Evolutionary conservation across 2,113 vertebrate genomes (phyloP).

Genomic region (Nestor notabilis): DNA sequence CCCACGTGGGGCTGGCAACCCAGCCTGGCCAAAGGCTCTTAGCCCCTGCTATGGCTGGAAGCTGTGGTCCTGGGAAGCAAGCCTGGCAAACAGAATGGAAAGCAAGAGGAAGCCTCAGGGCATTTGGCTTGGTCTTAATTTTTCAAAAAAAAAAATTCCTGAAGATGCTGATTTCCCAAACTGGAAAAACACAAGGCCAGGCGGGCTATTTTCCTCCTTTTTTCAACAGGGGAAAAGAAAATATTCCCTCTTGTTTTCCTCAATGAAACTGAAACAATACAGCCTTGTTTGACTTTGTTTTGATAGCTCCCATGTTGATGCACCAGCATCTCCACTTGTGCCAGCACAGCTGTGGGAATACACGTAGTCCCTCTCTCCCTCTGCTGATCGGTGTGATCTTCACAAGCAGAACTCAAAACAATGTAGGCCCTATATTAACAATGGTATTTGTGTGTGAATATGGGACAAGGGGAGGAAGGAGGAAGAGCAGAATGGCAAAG

Average conservation of each 20-base stretch:
- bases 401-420: neutral
- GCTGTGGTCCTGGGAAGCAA: neutral
- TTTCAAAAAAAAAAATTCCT: neutral
- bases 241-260: neutral
- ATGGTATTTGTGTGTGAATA: neutral
- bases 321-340: constrained; percentile 35
- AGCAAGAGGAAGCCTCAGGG: neutral
- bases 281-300: constrained; percentile 50
- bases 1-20: rapidly evolving
- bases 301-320: constrained; percentile 27
- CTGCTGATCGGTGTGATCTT: neutral
- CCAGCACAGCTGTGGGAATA: constrained; percentile 67
- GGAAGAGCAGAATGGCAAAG: neutral
- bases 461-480: neutral
- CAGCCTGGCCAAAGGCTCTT: neutral
- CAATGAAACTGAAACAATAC: neutral
- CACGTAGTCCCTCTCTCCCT: neutral
- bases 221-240: neutral
- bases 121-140: neutral
- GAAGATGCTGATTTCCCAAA: neutral
- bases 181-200: neutral
- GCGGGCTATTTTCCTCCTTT: neutral
- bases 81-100: neutral
- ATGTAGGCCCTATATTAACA: constrained; percentile 3
- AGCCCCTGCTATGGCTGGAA: neutral